Conservation (phyloP, 37 sponge, comb jelly and placozoan species). For the Agelas oroides region DNA sequence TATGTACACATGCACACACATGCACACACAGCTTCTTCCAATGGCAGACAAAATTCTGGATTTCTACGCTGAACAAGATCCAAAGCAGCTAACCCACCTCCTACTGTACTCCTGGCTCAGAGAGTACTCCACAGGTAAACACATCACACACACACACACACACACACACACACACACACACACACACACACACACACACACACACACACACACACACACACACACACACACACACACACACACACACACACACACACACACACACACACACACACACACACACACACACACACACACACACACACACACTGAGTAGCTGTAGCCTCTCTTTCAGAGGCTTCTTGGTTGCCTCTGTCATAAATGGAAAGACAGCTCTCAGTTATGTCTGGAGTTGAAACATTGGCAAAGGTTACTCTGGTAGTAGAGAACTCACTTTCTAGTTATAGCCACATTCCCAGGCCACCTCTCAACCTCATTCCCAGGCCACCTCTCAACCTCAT, state of each 20-base stretch:
- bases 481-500: no score
- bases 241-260: slow-evolving; percentile 21
- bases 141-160: not conserved
- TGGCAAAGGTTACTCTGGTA: no score
- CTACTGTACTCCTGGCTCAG: slow-evolving; percentile 43
- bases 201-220: slow-evolving; percentile 2
- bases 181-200: slow-evolving; percentile 18
- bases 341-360: no score
- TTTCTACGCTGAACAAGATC: slow-evolving; percentile 30
- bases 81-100: slow-evolving; percentile 4
- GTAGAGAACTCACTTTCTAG: no score
- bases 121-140: slow-evolving; percentile 35
- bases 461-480: no score
- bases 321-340: no score
- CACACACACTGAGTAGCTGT: no score
- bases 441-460: no score
- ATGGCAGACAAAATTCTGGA: slow-evolving; percentile 42
- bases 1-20: not conserved
- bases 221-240: slow-evolving; percentile 24
- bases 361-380: no score
- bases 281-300: not conserved
- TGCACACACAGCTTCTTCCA: not conserved
- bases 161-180: slow-evolving; percentile 12
- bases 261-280: not conserved
- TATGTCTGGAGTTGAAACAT: no score